Conservation (phyloP, 1,140 invertebrate species). For the Mizuhopecten yessoensis region DNA sequence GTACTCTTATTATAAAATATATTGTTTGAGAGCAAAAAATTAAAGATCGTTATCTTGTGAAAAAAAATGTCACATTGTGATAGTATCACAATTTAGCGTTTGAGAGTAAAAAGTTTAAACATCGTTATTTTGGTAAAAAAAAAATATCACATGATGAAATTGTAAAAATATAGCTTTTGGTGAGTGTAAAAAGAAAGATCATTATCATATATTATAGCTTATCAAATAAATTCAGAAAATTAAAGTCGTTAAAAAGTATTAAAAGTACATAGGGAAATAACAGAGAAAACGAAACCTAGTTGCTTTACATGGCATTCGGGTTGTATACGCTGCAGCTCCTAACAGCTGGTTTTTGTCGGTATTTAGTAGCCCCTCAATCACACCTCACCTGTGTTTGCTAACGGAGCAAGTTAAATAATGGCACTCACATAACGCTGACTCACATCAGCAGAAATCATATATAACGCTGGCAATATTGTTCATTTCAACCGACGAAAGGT, state of each 20-base stretch:
- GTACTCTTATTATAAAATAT: too few species aligned
- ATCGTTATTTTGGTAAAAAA: too few species aligned
- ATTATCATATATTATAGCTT: neutral
- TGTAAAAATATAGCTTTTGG: too few species aligned
- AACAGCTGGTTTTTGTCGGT: neutral
- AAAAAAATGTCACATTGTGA: too few species aligned
- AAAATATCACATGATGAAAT: too few species aligned
- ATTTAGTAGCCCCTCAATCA: neutral
- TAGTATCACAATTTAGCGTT: too few species aligned
- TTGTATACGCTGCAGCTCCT: neutral
- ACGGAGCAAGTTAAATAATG: neutral
- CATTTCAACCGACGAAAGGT: conserved; percentile 8
- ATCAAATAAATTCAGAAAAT: neutral
- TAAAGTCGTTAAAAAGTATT: too few species aligned
- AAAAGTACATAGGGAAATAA: too few species aligned
- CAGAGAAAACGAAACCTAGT: neutral
- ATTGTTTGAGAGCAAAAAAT: too few species aligned
- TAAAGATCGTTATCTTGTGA: too few species aligned
- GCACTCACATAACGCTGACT: neutral
- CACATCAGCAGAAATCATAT: neutral
- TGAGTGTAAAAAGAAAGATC: too few species aligned
- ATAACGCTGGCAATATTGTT: conserved; percentile 13
- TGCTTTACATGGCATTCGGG: neutral
- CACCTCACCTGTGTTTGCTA: neutral
- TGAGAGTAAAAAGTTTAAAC: too few species aligned